A percentile compares a stretch with the other conserved stretches of the same genome.
These are phyloP conservation scores for Torymus auratus DNA, from an alignment of 2,888 invertebrate genomes.

Conservation along the genomic window DNA sequence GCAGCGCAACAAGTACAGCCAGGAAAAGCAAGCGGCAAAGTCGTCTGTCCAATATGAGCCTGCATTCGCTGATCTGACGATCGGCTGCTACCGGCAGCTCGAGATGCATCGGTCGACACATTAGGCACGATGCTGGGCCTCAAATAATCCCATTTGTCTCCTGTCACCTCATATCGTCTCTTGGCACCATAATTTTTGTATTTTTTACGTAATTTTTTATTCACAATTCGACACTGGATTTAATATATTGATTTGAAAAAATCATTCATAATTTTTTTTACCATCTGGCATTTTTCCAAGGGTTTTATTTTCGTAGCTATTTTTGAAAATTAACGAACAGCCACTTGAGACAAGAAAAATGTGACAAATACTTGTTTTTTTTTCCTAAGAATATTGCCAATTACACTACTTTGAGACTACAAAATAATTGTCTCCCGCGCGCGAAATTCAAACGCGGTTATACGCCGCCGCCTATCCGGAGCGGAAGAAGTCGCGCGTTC, in stretches of 20 bases:
- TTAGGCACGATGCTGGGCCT: constrained; percentile 18
- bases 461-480: no score
- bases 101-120: constrained; percentile 24
- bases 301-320: no score
- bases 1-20: background rate
- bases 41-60: background rate
- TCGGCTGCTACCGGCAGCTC: constrained; percentile 15
- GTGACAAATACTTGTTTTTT: no score
- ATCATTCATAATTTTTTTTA: no score
- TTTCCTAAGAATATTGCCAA: no score
- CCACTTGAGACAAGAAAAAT: no score
- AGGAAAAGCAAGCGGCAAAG: background rate
- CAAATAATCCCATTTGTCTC: constrained; percentile 28
- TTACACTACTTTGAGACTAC: background rate
- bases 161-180: constrained; percentile 30
- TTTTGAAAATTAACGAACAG: no score
- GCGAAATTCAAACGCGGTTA: background rate
- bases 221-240: no score
- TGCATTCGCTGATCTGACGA: constrained; percentile 6
- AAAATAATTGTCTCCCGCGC: background rate
- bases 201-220: no score
- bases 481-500: constrained; percentile 10
- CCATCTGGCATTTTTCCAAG: no score
- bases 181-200: background rate
- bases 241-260: no score